Conservation (phyloP, 2,797 vertebrate species). For the Cryptoblepharus egeriae region DNA sequence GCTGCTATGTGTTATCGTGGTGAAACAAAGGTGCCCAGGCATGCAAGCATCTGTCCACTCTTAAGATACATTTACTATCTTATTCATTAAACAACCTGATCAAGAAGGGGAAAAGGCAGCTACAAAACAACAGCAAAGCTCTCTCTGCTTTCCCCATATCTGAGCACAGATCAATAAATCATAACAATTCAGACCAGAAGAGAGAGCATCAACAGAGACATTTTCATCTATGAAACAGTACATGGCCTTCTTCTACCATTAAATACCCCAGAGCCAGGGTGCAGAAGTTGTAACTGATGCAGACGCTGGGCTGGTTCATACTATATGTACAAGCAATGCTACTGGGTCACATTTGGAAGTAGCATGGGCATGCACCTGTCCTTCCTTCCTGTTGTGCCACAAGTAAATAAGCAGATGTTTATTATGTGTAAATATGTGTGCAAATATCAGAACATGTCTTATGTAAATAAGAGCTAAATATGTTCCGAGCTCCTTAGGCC, state of each 20-base stretch:
- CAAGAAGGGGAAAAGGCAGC: neutral
- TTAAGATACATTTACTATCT: neutral
- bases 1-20: neutral
- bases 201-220: neutral
- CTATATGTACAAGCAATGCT: too few relatives aligned
- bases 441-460: too few relatives aligned
- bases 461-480: too few relatives aligned
- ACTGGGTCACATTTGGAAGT: too few relatives aligned
- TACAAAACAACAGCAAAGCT: neutral
- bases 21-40: fast-evolving
- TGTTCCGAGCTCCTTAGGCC: too few relatives aligned
- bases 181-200: neutral
- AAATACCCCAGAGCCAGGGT: neutral
- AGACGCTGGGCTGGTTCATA: too few relatives aligned
- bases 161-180: neutral
- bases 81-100: neutral
- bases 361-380: too few relatives aligned
- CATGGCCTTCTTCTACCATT: neutral
- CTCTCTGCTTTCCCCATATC: neutral
- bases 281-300: too few relatives aligned
- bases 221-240: neutral
- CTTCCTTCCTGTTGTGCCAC: too few relatives aligned
- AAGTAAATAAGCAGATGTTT: too few relatives aligned
- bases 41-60: neutral
- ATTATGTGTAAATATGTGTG: too few relatives aligned